Percentiles rank a stretch among this genome's conserved stretches.
phyloP scores from a whole-genome alignment of 2,797 vertebrate genomes.

The Rhinophrynus dorsalis region DNA sequence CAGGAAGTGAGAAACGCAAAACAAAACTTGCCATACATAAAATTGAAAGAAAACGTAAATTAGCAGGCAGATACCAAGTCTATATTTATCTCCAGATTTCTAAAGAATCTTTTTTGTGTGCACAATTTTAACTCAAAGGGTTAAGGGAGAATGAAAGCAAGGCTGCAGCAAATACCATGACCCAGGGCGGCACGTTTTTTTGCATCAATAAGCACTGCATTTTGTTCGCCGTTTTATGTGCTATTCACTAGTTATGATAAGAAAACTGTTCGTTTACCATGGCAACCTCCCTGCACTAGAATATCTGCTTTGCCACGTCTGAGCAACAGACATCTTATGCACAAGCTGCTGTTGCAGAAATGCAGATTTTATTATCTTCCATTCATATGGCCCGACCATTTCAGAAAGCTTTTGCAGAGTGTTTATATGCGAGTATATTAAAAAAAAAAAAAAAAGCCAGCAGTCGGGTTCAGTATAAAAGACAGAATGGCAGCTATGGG shows the following conservation, averaged over 20 bases:
- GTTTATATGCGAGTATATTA: not conserved
- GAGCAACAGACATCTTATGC: conserved; percentile 1
- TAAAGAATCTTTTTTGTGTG: no score
- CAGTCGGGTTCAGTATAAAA: not conserved
- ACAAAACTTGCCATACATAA: no score
- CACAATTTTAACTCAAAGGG: not conserved
- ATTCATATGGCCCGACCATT: not conserved
- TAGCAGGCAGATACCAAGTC: no score
- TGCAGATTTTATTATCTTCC: not conserved
- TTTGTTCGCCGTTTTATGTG: conserved; percentile 26
- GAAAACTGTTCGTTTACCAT: conserved; percentile 25
- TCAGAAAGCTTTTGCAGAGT: not conserved
- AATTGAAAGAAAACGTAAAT: no score
- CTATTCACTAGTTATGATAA: conserved; percentile 21
- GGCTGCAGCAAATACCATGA: not conserved
- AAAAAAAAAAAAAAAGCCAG: no score
- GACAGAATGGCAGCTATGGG: not conserved
- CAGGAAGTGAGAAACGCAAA: no score
- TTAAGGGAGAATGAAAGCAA: not conserved
- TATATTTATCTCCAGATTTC: not conserved
- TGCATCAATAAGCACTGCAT: conserved; percentile 28
- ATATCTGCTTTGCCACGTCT: conserved; percentile 13
- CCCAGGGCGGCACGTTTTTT: not conserved
- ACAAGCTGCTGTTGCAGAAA: not conserved
- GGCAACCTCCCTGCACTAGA: conserved; percentile 33